Conservation (phyloP, 2,888 invertebrate genomes). For the Drosophila algonquin region DNA sequence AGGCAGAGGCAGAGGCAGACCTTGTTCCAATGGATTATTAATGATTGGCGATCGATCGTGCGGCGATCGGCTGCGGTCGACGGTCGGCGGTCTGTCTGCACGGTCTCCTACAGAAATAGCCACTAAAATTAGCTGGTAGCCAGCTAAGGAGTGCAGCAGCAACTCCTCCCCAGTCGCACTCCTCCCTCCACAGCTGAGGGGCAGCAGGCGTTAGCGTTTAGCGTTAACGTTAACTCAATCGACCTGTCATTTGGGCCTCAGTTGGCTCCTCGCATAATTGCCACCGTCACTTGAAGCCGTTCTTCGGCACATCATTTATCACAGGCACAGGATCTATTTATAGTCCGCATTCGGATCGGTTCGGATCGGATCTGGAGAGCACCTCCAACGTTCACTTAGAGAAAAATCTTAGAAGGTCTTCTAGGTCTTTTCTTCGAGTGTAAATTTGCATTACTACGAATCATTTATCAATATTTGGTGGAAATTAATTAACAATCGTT, state of each 20-base stretch:
- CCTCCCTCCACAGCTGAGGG: slow-evolving; percentile 26
- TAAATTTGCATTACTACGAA: slow-evolving; percentile 60
- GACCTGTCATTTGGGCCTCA: slow-evolving; percentile 81
- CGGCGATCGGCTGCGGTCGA: slow-evolving; percentile 51
- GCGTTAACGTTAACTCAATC: slow-evolving; percentile 82
- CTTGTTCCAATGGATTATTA: slow-evolving; percentile 77
- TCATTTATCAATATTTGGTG: slow-evolving; percentile 72
- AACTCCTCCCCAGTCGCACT: slow-evolving; percentile 17
- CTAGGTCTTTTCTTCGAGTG: slow-evolving; percentile 6
- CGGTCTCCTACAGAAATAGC: slow-evolving; percentile 67
- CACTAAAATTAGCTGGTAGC: slow-evolving; percentile 51
- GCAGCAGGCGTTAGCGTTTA: slow-evolving; percentile 72
- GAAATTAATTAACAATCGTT: slow-evolving; percentile 67
- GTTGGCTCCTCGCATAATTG: slow-evolving; percentile 80
- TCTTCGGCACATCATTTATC: slow-evolving; percentile 83
- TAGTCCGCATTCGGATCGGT: slow-evolving; percentile 26
- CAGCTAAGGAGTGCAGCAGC: slow-evolving; percentile 17
- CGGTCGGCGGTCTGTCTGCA: too few species aligned
- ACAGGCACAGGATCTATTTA: slow-evolving; percentile 55
- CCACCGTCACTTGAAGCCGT: slow-evolving; percentile 80
- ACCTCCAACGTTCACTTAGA: slow-evolving; percentile 1
- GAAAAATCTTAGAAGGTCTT: not conserved
- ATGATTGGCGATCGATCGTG: slow-evolving; percentile 80
- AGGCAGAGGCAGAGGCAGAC: slow-evolving; percentile 42
- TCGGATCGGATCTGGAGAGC: slow-evolving; percentile 17